Conservation (phyloP, 2,888 invertebrate genomes). For the Epiblema foenella region DNA sequence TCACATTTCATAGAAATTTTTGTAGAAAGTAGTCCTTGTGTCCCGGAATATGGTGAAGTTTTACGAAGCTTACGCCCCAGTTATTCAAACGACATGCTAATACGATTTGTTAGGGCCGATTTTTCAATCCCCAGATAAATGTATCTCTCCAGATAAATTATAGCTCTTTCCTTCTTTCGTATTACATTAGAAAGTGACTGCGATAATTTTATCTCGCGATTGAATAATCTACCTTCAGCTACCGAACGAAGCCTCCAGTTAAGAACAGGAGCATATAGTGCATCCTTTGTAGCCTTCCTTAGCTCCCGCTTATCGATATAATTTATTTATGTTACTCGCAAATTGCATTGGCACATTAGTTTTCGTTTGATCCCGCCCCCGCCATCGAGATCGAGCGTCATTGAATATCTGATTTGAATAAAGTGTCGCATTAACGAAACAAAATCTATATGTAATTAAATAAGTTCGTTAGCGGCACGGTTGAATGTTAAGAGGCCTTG, state of each 20-base stretch:
- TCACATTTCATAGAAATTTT: too few relatives aligned
- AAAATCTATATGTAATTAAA: conserved; percentile 27
- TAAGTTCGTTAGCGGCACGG: conserved; percentile 29
- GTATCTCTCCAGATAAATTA: too few relatives aligned
- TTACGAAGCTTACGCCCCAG: too few relatives aligned
- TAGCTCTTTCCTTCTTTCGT: too few relatives aligned
- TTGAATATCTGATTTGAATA: conserved; percentile 25
- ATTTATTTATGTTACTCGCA: not conserved
- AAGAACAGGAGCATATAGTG: not conserved
- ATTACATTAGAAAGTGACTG: too few relatives aligned
- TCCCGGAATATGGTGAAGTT: too few relatives aligned
- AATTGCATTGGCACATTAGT: not conserved
- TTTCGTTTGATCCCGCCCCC: conserved; percentile 1
- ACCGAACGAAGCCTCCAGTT: not conserved
- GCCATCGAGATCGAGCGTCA: conserved; percentile 1
- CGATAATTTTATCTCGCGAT: too few relatives aligned
- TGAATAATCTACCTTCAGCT: too few relatives aligned
- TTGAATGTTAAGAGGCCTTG: conserved; percentile 25
- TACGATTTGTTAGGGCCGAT: too few relatives aligned
- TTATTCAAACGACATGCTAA: too few relatives aligned
- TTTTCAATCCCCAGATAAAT: too few relatives aligned
- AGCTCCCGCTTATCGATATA: not conserved
- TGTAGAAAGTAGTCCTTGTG: too few relatives aligned
- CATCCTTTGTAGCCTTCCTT: not conserved
- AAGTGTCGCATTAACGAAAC: conserved; percentile 25